phyloP scores from a whole-genome alignment of 2,113 vertebrate species.

The Nesoenas mayeri region DNA sequence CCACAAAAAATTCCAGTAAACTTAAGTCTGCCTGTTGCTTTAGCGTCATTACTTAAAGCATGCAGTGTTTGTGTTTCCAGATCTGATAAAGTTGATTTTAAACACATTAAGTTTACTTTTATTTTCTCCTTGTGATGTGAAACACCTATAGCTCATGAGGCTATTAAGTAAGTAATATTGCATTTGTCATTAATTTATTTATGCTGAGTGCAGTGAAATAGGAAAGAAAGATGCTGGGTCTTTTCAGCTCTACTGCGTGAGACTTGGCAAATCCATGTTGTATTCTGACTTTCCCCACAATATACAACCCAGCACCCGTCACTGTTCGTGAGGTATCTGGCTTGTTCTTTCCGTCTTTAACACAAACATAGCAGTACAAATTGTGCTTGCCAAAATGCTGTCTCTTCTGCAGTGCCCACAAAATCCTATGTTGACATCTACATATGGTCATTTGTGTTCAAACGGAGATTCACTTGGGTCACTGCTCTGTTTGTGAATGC shows the following conservation, averaged over 20 bases:
- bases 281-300: neutral
- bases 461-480: neutral
- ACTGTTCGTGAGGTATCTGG: neutral
- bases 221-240: neutral
- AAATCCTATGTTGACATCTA: neutral
- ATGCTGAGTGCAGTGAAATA: neutral
- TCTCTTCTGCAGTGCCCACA: neutral
- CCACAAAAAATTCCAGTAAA: fast-evolving
- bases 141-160: neutral
- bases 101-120: neutral
- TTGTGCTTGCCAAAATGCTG: neutral
- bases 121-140: neutral
- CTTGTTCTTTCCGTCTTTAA: neutral
- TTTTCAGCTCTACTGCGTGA: neutral
- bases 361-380: neutral
- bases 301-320: neutral
- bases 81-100: neutral
- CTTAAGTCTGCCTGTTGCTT: neutral
- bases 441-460: neutral
- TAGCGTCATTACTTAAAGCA: neutral
- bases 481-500: neutral
- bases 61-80: neutral
- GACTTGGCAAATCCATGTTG: neutral
- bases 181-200: neutral
- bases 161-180: neutral